A percentile compares a stretch with the other conserved stretches of the same genome.
These are phyloP conservation scores for Argyresthia goedartella DNA, from an alignment of 2,888 invertebrate genomes.

Conservation along the genomic window DNA sequence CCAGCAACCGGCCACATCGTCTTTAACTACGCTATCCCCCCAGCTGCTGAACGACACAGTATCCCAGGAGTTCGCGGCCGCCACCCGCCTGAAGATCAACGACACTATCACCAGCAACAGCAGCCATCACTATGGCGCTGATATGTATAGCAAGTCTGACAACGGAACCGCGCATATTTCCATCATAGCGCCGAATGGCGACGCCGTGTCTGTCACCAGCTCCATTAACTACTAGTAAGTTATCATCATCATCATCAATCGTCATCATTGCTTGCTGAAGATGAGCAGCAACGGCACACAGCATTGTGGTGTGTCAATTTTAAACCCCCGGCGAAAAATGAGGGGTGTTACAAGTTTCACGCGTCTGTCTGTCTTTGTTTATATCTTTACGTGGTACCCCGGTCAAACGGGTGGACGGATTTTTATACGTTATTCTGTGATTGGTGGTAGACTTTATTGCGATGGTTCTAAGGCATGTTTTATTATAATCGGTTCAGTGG, in stretches of 20 bases:
- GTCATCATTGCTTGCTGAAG: neutral
- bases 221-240: slow-evolving; percentile 85
- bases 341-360: too few species aligned
- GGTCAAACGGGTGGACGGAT: too few species aligned
- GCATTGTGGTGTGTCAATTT: too few species aligned
- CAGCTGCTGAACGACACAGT: slow-evolving; percentile 74
- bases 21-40: slow-evolving; percentile 14
- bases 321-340: too few species aligned
- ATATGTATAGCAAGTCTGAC: slow-evolving; percentile 67
- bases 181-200: slow-evolving; percentile 86
- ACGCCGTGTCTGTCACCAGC: slow-evolving; percentile 93
- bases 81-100: slow-evolving; percentile 72
- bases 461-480: too few species aligned
- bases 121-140: slow-evolving; percentile 77
- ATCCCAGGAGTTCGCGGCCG: slow-evolving; percentile 69
- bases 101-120: slow-evolving; percentile 76
- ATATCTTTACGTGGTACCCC: too few species aligned
- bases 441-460: too few species aligned
- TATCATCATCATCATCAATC: neutral
- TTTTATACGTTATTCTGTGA: too few species aligned
- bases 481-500: too few species aligned
- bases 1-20: too few species aligned
- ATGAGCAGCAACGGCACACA: too few species aligned
- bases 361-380: too few species aligned
- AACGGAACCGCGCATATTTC: slow-evolving; percentile 93